These are phyloP conservation scores for Prolemur simus DNA, from an alignment of 2,113 vertebrate genomes.

Conservation along the genomic window DNA sequence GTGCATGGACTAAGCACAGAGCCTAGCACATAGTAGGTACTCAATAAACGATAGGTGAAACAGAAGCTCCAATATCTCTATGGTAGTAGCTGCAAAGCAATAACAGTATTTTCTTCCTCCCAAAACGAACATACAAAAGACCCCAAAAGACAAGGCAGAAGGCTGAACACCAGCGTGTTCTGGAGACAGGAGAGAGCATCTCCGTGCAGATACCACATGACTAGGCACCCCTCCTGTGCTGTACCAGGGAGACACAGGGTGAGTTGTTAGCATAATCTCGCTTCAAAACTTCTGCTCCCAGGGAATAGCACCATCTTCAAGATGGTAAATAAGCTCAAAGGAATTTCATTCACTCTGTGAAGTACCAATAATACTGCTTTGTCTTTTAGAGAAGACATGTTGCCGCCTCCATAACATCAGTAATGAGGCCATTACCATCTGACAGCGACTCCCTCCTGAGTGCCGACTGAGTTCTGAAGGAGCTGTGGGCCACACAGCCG, in stretches of 20 bases:
- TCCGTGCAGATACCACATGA: background rate
- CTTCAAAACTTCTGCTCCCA: background rate
- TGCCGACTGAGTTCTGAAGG: slow-evolving; percentile 34
- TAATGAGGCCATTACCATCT: slow-evolving; percentile 46
- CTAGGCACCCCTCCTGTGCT: background rate
- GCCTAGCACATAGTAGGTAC: background rate
- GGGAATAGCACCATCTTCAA: background rate
- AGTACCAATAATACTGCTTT: background rate
- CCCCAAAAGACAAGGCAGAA: background rate
- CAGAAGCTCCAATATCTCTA: background rate
- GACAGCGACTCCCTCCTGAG: slow-evolving; percentile 60
- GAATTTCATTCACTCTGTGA: slow-evolving; percentile 26
- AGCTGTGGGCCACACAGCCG: slow-evolving; percentile 12
- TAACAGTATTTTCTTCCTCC: background rate
- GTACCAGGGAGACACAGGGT: background rate
- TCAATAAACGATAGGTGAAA: background rate
- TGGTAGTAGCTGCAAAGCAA: background rate
- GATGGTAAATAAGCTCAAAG: slow-evolving; percentile 42
- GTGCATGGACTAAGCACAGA: background rate
- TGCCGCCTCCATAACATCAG: background rate
- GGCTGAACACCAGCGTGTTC: background rate
- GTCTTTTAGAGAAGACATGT: slow-evolving; percentile 48
- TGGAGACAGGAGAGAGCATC: background rate
- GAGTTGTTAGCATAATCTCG: background rate
- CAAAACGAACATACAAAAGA: background rate